phyloP scores from a whole-genome alignment of 2,113 vertebrate genomes.

The Anarrhichthys ocellatus region DNA sequence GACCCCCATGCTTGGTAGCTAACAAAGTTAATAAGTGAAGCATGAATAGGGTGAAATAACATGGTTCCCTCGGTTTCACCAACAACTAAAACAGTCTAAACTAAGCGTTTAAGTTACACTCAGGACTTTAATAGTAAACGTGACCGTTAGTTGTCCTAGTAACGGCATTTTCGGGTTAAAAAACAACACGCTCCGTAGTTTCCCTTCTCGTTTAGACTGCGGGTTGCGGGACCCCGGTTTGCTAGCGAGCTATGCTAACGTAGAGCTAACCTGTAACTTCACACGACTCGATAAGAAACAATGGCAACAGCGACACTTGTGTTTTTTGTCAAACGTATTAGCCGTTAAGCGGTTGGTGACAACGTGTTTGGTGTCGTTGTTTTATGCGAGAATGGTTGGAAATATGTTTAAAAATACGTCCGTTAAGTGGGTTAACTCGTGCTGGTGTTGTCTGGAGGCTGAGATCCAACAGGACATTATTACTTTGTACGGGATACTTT shows the following conservation, averaged over 20 bases:
- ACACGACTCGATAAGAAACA: not conserved
- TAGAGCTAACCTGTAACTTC: constrained; percentile 52
- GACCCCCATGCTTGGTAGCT: constrained; percentile 62
- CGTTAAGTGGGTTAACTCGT: constrained; percentile 50
- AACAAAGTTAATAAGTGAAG: constrained; percentile 64
- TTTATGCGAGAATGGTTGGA: not conserved
- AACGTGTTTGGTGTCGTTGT: not conserved
- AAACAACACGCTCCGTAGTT: constrained; percentile 35
- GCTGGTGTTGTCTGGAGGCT: constrained; percentile 39
- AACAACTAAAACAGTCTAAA: not conserved
- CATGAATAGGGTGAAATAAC: constrained; percentile 46
- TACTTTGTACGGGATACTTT: constrained; percentile 62
- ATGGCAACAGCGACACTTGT: not conserved
- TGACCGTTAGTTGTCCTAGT: not conserved
- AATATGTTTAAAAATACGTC: not conserved
- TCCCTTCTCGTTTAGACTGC: not conserved
- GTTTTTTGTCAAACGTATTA: not conserved
- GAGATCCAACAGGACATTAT: constrained; percentile 16
- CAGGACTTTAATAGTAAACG: fast-evolving
- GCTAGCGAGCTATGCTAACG: constrained; percentile 71
- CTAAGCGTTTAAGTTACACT: not conserved
- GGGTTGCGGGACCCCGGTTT: constrained; percentile 28
- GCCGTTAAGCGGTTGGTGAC: fast-evolving
- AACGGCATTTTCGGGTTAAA: constrained; percentile 2
- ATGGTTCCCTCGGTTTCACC: not conserved